A percentile compares a stretch with the other conserved stretches of the same genome.
Evolutionary conservation across 2,113 vertebrate species (phyloP).

Genomic region (Laterallus jamaicensis): DNA sequence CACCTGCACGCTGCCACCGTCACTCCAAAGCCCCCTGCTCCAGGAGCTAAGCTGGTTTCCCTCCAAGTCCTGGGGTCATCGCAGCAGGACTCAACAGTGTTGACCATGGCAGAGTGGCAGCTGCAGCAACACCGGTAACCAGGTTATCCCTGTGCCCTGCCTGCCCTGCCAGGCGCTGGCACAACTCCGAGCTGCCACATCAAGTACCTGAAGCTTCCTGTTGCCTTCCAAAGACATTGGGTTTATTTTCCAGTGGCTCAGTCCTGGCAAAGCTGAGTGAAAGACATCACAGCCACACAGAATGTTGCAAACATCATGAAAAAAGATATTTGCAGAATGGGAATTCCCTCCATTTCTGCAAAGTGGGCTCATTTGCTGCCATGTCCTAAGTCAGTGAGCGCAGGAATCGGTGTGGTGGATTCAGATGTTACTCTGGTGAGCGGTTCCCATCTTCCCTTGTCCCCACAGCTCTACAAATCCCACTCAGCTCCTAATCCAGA

Average conservation of each 20-base stretch:
- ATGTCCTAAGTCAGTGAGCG: neutral
- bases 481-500: accelerated
- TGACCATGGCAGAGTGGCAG: neutral
- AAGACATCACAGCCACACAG: neutral
- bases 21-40: neutral
- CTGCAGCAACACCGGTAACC: accelerated
- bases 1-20: neutral
- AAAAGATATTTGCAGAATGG: neutral
- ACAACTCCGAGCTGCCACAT: accelerated
- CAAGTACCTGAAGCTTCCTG: neutral
- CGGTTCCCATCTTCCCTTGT: neutral
- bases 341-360: neutral
- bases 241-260: neutral
- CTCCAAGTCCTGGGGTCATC: accelerated
- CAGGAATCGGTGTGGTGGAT: accelerated
- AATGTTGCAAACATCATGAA: neutral
- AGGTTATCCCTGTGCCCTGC: neutral
- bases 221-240: neutral
- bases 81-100: accelerated
- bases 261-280: neutral
- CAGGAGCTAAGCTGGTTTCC: neutral
- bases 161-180: neutral
- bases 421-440: neutral
- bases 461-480: neutral
- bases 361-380: neutral